Evolutionary conservation across 2,888 invertebrate genomes (phyloP).

Genomic region (Tanypteryx hageni): DNA sequence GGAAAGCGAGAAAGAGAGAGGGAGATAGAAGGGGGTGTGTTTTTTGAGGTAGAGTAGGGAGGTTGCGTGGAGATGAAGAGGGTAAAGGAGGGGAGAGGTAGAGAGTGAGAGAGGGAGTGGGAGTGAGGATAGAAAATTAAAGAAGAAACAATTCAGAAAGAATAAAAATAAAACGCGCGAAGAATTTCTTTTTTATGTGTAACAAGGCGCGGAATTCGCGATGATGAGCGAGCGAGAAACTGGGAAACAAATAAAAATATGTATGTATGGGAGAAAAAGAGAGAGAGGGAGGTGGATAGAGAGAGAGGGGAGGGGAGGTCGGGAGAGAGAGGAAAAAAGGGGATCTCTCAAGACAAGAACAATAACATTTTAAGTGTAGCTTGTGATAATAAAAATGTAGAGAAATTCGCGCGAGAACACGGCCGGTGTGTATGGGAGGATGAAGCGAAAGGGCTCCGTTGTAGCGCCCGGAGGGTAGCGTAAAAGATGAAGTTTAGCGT

Average conservation of each 20-base stretch:
- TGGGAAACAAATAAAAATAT: slow-evolving; percentile 13
- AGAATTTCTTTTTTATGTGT: slow-evolving; percentile 12
- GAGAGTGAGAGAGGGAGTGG: background rate
- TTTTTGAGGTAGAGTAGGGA: background rate
- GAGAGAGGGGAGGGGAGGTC: background rate
- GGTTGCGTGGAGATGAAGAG: background rate
- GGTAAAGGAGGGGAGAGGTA: background rate
- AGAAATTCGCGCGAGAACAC: slow-evolving; percentile 4
- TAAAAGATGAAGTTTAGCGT: background rate
- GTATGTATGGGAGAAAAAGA: slow-evolving; percentile 1
- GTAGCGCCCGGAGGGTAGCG: slow-evolving; percentile 16
- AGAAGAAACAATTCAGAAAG: background rate
- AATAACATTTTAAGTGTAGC: slow-evolving; percentile 53
- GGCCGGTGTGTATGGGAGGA: background rate
- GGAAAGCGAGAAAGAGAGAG: background rate
- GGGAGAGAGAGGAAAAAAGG: background rate
- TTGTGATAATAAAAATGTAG: slow-evolving; percentile 31
- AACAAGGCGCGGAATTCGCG: slow-evolving; percentile 44
- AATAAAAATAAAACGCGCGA: background rate
- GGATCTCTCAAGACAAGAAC: slow-evolving; percentile 31
- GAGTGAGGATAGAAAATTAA: background rate
- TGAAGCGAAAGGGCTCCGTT: background rate
- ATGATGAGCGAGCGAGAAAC: slow-evolving; percentile 43
- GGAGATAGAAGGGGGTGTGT: background rate
- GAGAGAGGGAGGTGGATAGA: background rate